These are phyloP conservation scores for Bryconaethiops microstoma DNA, from an alignment of 2,797 vertebrate species.

Conservation along the genomic window DNA sequence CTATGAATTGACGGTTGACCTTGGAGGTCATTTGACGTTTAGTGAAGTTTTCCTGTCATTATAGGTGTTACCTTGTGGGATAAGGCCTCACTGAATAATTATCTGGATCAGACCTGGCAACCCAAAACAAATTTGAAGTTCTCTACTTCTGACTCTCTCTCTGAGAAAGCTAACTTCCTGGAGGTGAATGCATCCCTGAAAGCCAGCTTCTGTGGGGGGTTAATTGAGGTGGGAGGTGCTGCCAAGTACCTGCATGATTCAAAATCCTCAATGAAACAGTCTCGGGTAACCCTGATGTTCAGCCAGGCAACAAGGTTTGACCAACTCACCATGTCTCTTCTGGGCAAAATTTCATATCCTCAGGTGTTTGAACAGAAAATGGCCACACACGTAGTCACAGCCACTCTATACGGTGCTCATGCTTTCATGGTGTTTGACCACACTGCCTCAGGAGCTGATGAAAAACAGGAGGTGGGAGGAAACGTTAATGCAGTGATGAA, in stretches of 20 bases:
- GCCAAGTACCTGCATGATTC: constrained; percentile 48
- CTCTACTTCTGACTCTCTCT: constrained; percentile 43
- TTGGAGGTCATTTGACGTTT: too few relatives aligned
- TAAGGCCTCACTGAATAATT: background rate
- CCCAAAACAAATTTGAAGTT: constrained; percentile 29
- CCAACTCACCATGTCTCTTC: constrained; percentile 35
- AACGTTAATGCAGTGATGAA: constrained; percentile 9
- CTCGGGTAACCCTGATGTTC: constrained; percentile 48
- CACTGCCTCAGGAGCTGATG: too few relatives aligned
- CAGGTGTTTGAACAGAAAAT: constrained; percentile 42
- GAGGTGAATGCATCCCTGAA: too few relatives aligned
- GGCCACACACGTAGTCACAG: constrained; percentile 50
- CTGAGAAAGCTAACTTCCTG: constrained; percentile 36
- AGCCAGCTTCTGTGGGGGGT: constrained; percentile 46
- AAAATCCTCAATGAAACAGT: constrained; percentile 48
- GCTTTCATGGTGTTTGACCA: too few relatives aligned
- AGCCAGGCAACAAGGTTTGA: constrained; percentile 36
- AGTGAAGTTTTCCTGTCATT: background rate
- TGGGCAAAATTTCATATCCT: constrained; percentile 24
- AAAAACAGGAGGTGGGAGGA: constrained; percentile 38
- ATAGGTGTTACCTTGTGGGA: constrained; percentile 48
- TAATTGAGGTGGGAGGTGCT: constrained; percentile 49
- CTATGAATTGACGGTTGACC: too few relatives aligned
- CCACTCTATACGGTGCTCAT: constrained; percentile 33
- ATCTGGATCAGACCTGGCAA: constrained; percentile 8